phyloP scores from a whole-genome alignment of 2,797 vertebrate genomes.

The Sebastes nivosus region DNA sequence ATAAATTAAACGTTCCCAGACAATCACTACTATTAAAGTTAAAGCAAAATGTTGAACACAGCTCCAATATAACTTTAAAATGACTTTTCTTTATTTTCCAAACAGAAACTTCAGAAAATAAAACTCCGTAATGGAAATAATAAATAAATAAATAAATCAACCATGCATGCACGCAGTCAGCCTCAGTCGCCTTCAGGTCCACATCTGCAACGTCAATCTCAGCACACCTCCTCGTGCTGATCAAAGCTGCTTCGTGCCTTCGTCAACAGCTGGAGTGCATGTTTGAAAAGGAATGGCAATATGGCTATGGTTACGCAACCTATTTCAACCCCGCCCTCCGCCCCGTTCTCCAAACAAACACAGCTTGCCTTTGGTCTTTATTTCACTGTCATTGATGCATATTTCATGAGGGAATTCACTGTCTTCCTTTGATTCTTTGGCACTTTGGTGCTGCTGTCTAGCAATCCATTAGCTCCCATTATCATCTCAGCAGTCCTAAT shows the following conservation, averaged over 20 bases:
- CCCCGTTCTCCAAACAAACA: conserved; percentile 56
- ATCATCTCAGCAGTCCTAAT: conserved; percentile 50
- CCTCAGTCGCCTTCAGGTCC: conserved; percentile 47
- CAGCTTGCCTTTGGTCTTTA: conserved; percentile 68
- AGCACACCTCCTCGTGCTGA: conserved; percentile 54
- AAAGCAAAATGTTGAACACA: background rate
- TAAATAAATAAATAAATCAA: conserved; percentile 22
- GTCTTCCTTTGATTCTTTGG: conserved; percentile 64
- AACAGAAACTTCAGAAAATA: background rate
- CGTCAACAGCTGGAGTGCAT: conserved; percentile 66
- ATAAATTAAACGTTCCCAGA: background rate
- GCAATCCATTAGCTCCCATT: conserved; percentile 67
- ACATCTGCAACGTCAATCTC: conserved; percentile 69
- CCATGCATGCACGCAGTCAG: background rate
- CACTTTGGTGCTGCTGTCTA: conserved; percentile 60
- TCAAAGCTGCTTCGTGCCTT: conserved; percentile 54
- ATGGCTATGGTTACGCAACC: conserved; percentile 53
- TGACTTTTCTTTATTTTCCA: background rate
- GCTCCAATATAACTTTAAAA: background rate
- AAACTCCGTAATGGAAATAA: conserved; percentile 10
- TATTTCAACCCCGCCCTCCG: conserved; percentile 37
- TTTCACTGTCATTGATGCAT: conserved; percentile 68
- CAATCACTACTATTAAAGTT: background rate
- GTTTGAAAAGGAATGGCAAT: conserved; percentile 13
- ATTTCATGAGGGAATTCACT: conserved; percentile 71